Conservation (phyloP, 1,140 invertebrate species). For the Halyomorpha halys region DNA sequence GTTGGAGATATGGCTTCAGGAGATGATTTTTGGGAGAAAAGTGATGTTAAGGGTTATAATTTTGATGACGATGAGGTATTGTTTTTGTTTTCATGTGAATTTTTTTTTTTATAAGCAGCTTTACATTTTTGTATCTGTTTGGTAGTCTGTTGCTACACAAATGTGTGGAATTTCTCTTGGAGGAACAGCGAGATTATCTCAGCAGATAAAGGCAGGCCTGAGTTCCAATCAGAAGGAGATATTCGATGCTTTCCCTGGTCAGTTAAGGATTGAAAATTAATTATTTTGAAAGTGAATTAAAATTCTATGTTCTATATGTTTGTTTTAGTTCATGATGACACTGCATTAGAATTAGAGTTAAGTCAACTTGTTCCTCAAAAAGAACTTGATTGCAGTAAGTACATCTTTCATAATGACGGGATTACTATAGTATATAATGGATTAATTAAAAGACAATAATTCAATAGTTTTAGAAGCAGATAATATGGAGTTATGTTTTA, state of each 20-base stretch:
- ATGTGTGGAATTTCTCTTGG: conserved; percentile 35
- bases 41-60: conserved; percentile 18
- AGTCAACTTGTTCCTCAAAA: background rate
- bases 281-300: background rate
- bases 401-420: background rate
- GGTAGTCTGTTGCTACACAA: conserved; percentile 17
- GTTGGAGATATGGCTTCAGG: conserved; percentile 11
- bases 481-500: background rate
- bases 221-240: conserved; percentile 25
- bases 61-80: conserved; percentile 21
- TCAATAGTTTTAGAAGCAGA: background rate
- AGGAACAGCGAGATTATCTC: conserved; percentile 32
- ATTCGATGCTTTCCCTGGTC: background rate
- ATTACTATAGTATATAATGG: background rate
- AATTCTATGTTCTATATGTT: background rate
- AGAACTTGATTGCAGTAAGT: conserved; percentile 2
- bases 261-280: background rate
- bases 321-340: conserved; percentile 10
- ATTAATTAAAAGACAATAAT: background rate
- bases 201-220: conserved; percentile 28
- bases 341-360: background rate
- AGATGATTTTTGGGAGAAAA: conserved; percentile 21
- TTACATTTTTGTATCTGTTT: conserved; percentile 1
- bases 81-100: background rate
- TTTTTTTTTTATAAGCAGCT: conserved; percentile 7